Evolutionary conservation across 2,113 vertebrate genomes (phyloP).

Genomic region (Silurus meridionalis): DNA sequence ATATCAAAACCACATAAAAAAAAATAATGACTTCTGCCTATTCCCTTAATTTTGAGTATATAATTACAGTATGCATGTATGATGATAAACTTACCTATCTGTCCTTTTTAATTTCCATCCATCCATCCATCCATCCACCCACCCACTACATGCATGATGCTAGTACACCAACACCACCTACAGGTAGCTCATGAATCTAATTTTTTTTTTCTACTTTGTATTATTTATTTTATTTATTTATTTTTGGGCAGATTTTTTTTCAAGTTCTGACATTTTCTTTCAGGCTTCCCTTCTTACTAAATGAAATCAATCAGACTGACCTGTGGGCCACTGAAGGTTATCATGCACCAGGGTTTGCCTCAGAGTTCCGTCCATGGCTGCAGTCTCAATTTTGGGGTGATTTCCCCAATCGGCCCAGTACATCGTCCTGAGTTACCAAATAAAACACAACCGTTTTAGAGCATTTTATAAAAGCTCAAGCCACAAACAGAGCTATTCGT

Average conservation of each 20-base stretch:
- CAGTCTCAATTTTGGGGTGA: conserved; percentile 95
- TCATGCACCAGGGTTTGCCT: conserved; percentile 91
- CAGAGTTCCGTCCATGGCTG: conserved; percentile 93
- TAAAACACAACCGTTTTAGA: background rate
- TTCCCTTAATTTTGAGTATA: too few species aligned
- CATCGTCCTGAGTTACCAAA: conserved; percentile 80
- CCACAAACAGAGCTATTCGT: background rate
- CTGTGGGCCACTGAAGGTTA: conserved; percentile 97
- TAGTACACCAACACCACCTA: background rate
- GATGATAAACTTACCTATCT: too few species aligned
- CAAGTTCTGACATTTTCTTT: background rate
- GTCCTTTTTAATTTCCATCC: too few species aligned
- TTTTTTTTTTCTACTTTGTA: background rate
- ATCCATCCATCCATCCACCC: too few species aligned
- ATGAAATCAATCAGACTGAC: conserved; percentile 54
- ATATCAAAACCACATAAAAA: too few species aligned
- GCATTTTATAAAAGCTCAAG: background rate
- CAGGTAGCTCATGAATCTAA: background rate
- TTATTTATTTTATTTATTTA: background rate
- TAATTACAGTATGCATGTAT: too few species aligned
- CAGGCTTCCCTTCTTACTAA: background rate
- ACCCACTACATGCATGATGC: background rate
- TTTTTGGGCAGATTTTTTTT: background rate
- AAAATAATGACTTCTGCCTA: too few species aligned
- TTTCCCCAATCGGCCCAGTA: conserved; percentile 99